These are phyloP conservation scores for Upupa epops DNA, from an alignment of 2,113 vertebrate species.

Conservation along the genomic window DNA sequence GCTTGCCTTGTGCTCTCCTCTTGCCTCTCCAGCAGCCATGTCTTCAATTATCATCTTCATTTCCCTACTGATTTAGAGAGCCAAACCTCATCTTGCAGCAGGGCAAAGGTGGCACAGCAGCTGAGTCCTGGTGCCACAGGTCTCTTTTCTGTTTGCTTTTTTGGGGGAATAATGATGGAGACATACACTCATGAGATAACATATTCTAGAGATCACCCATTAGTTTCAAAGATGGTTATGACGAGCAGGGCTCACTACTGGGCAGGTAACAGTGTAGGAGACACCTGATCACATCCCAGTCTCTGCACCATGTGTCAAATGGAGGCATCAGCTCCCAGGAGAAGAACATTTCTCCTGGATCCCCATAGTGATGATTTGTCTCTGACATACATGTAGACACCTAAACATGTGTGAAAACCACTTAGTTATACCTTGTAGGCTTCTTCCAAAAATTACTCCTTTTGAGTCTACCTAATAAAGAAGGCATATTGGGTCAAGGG, in stretches of 20 bases:
- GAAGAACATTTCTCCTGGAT: neutral
- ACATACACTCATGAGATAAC: neutral
- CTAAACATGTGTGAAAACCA: neutral
- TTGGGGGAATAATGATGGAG: neutral
- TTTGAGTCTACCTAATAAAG: neutral
- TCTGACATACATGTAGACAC: neutral
- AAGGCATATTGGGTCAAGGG: neutral
- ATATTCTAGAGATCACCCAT: neutral
- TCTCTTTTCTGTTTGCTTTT: neutral
- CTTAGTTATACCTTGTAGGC: fast-evolving
- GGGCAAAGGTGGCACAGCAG: neutral
- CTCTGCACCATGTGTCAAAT: fast-evolving
- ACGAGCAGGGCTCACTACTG: neutral
- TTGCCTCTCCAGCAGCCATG: fast-evolving
- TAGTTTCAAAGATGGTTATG: neutral
- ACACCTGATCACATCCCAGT: neutral
- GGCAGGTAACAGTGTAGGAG: neutral
- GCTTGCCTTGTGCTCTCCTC: neutral
- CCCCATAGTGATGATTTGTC: neutral
- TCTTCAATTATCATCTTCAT: neutral
- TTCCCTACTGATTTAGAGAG: neutral
- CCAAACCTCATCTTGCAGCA: neutral
- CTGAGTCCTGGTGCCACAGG: neutral
- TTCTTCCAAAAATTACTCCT: neutral
- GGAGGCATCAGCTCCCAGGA: neutral